These are phyloP conservation scores for Hesperia comma DNA, from an alignment of 2,888 invertebrate species.

Conservation along the genomic window DNA sequence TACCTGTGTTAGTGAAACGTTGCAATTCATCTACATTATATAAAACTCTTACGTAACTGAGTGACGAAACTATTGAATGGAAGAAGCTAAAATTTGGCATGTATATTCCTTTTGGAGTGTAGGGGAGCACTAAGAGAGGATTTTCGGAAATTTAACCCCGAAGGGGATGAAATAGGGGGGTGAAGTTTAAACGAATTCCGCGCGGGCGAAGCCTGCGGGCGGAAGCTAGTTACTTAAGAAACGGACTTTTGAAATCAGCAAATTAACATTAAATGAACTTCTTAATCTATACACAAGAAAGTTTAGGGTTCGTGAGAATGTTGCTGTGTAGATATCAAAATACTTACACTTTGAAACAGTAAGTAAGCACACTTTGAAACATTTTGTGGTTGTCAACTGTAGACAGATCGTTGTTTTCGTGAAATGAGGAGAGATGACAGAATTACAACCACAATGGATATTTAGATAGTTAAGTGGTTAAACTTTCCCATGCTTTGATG, in stretches of 20 bases:
- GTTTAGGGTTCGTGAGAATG: constrained; percentile 17
- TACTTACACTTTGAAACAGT: constrained; percentile 21
- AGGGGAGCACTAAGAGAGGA: too few relatives aligned
- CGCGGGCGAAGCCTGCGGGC: too few relatives aligned
- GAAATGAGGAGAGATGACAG: not conserved
- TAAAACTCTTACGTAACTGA: too few relatives aligned
- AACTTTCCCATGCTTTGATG: too few relatives aligned
- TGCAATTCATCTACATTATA: too few relatives aligned
- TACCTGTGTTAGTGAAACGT: too few relatives aligned
- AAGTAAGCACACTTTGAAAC: constrained; percentile 32
- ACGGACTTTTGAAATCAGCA: constrained; percentile 5
- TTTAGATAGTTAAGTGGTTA: too few relatives aligned
- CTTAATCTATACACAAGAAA: constrained; percentile 20
- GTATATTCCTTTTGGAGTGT: too few relatives aligned
- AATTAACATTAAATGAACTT: constrained; percentile 12
- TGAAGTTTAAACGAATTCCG: too few relatives aligned
- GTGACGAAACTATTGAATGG: not conserved
- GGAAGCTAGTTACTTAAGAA: not conserved
- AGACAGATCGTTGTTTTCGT: not conserved
- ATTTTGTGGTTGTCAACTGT: constrained; percentile 27
- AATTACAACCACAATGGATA: not conserved
- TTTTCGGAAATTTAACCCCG: too few relatives aligned
- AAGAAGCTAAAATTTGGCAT: too few relatives aligned
- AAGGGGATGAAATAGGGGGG: too few relatives aligned
- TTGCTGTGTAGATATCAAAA: constrained; percentile 31